Conservation (phyloP, 2,113 vertebrate species). For the Myanophis thanlyinensis region DNA sequence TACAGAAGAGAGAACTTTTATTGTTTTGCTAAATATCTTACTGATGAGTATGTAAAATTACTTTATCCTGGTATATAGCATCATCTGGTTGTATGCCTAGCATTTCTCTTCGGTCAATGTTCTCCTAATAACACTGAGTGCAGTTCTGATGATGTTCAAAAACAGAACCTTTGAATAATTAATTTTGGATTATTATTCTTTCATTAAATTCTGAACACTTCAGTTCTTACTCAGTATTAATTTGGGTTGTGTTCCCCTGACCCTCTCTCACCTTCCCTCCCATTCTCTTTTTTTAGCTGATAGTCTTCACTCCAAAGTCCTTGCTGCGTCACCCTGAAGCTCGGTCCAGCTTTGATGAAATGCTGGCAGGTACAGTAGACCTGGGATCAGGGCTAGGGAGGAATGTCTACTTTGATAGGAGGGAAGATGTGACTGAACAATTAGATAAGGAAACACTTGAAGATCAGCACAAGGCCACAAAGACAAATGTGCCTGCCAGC, state of each 20-base stretch:
- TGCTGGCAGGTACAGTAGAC: slow-evolving; percentile 78
- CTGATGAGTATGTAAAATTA: neutral
- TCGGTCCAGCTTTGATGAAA: slow-evolving; percentile 88
- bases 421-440: neutral
- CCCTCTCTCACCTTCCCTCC: neutral
- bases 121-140: neutral
- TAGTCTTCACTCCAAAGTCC: slow-evolving; percentile 92
- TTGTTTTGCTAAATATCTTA: neutral
- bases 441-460: neutral
- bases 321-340: slow-evolving; percentile 90
- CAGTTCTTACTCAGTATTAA: neutral
- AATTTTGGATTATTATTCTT: neutral
- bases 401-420: accelerated
- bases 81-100: neutral
- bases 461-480: neutral
- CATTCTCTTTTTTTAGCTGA: slow-evolving; percentile 73
- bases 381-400: accelerated
- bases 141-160: neutral
- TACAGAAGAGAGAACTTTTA: neutral
- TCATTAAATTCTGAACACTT: neutral
- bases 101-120: neutral
- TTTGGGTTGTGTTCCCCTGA: neutral
- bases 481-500: neutral
- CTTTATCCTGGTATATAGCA: neutral
- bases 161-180: neutral